Conservation (phyloP, 2,888 invertebrate species). For the Athalia rosae region DNA sequence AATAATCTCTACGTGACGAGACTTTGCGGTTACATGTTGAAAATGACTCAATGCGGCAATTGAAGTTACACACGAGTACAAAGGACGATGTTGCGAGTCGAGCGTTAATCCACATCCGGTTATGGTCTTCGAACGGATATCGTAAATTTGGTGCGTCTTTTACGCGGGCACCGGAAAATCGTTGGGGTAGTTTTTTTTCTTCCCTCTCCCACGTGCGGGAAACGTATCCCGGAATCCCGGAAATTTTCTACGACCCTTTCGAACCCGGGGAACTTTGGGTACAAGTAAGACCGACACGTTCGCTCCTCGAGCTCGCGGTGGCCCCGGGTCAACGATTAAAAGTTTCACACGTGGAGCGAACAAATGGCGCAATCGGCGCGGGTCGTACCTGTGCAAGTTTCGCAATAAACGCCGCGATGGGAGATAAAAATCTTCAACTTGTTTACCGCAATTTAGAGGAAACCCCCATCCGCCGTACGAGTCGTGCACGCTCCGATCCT, state of each 20-base stretch:
- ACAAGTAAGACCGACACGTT: too few relatives aligned
- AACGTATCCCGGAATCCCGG: background rate
- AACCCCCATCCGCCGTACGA: background rate
- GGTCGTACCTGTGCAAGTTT: background rate
- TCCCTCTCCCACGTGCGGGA: too few relatives aligned
- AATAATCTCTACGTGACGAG: background rate
- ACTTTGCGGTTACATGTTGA: too few relatives aligned
- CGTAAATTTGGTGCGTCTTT: too few relatives aligned
- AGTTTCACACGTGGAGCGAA: background rate
- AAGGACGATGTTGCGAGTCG: background rate
- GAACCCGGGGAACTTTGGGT: background rate
- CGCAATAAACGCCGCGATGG: background rate
- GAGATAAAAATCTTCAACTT: constrained; percentile 17
- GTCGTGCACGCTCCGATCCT: background rate
- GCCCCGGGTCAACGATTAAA: background rate
- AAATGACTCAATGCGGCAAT: too few relatives aligned
- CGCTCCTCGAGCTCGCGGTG: too few relatives aligned
- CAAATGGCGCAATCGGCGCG: background rate
- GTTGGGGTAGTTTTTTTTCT: too few relatives aligned
- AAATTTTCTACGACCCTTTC: background rate
- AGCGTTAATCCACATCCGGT: background rate
- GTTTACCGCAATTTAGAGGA: constrained; percentile 25
- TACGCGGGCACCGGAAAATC: too few relatives aligned
- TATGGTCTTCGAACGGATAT: background rate
- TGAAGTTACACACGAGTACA: too few relatives aligned